Conservation (phyloP, 2,888 invertebrate genomes). For the Branchellion lobata region DNA sequence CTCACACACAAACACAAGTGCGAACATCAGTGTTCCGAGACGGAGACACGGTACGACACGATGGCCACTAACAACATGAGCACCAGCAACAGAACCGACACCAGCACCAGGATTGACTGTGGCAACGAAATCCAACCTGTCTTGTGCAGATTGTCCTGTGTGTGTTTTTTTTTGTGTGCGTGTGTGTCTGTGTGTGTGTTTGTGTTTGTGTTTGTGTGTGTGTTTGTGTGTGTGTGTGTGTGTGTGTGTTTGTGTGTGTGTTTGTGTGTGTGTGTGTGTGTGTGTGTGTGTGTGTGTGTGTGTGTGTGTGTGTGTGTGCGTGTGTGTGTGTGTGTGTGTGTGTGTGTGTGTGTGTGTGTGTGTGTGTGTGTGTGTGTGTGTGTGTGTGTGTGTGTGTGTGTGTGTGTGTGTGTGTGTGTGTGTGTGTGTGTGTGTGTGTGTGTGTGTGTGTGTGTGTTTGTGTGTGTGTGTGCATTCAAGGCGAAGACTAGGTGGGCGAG, state of each 20-base stretch:
- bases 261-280: too few relatives aligned
- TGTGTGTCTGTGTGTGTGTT: conserved; percentile 11
- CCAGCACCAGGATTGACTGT: conserved; percentile 10
- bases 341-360: too few relatives aligned
- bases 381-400: too few relatives aligned
- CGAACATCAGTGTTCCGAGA: not conserved
- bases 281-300: too few relatives aligned
- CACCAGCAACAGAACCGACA: not conserved
- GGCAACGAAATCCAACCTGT: not conserved
- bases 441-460: too few relatives aligned
- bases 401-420: too few relatives aligned
- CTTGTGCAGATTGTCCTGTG: not conserved
- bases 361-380: too few relatives aligned
- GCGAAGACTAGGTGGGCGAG: too few relatives aligned
- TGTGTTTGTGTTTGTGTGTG: conserved; percentile 14
- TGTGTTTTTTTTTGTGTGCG: conserved; percentile 13
- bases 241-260: not conserved
- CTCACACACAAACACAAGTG: not conserved
- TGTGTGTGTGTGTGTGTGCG: too few relatives aligned
- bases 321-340: too few relatives aligned
- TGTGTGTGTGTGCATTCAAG: too few relatives aligned
- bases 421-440: too few relatives aligned
- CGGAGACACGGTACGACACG: not conserved
- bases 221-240: conserved; percentile 16
- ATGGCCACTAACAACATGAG: not conserved